Evolutionary conservation across 2,113 vertebrate species (phyloP), one percentile per base, ranked within the genome.

Genomic region (Syrmaticus mikado): DNA sequence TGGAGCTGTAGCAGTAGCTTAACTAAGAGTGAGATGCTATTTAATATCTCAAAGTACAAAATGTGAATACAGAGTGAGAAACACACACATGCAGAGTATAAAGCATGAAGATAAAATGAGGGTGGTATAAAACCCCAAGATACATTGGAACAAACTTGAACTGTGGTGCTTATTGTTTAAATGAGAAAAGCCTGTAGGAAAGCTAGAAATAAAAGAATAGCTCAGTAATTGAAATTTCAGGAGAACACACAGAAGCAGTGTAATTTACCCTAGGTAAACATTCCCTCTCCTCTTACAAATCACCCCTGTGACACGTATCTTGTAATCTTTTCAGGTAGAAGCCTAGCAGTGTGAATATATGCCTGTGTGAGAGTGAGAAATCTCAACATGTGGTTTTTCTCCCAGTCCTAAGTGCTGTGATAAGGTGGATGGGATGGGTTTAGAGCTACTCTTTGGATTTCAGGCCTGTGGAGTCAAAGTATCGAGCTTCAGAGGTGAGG

Each of bases 181-280:
- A 92, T 78, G 85, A 91, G 87, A 93, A 79, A 91, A 96, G 87
- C 30, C 64, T n/a, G 30, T 32, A n/a, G 82, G 55, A 84, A 85
- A 82, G 36, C 10, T 36, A 60, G 89, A 82, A 94, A 89, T 77
- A 91, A 93, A 88, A 84, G 65, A 88, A 93, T 34, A 48, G 75
- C 46, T 82, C 61, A 40, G 82, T 96, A 96, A 96, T 71, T 95
- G 96, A 94, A 96, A 93, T 89, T 94, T 95, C 89, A 87, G 89
- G 84, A 85, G 67, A 92, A 85, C 85, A 92, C 84, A 89, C 82
- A 93, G 82, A 67, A 85, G 55, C 55, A 80, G 75, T 74, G 67
- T 92, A 92, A 95, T 96, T 96, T 92, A 95, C 64, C 10, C 1
- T 1, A 60, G 82, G 89, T 87, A 87, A 95, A 92, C 82, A 89